These are phyloP conservation scores for Catharus bicknelli DNA, from an alignment of 2,113 vertebrate genomes.

Conservation along the genomic window DNA sequence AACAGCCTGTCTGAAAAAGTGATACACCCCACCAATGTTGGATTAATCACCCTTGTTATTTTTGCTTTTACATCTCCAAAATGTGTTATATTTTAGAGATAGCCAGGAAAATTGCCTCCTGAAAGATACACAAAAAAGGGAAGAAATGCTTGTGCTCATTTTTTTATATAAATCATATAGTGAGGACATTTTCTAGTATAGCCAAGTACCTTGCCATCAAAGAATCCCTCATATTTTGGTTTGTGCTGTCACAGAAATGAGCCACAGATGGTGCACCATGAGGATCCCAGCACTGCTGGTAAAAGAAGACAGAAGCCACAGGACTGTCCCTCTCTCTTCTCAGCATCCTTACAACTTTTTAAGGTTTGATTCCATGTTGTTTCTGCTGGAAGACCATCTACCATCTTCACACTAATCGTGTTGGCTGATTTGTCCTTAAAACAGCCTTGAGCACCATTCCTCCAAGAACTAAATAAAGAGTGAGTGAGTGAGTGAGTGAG, in stretches of 20 bases:
- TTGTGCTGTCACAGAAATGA: neutral
- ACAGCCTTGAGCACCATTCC: neutral
- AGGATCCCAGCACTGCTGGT: neutral
- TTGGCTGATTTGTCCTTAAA: neutral
- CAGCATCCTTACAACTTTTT: neutral
- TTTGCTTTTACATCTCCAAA: neutral
- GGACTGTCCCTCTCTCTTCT: neutral
- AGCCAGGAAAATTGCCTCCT: neutral
- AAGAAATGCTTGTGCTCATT: neutral
- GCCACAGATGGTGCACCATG: neutral
- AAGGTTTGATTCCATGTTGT: neutral
- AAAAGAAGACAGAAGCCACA: neutral
- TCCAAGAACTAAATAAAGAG: neutral
- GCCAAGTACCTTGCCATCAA: neutral
- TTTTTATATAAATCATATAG: neutral
- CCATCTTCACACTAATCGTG: neutral
- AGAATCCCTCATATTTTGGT: neutral
- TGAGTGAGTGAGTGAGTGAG: neutral
- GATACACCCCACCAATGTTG: accelerated
- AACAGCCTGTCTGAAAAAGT: neutral
- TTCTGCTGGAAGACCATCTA: neutral
- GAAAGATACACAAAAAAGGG: neutral
- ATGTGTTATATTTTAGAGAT: neutral
- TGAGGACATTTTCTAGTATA: neutral
- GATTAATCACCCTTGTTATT: neutral